Conservation (phyloP, 2,797 vertebrate species). For the Meriones psammophilus region DNA sequence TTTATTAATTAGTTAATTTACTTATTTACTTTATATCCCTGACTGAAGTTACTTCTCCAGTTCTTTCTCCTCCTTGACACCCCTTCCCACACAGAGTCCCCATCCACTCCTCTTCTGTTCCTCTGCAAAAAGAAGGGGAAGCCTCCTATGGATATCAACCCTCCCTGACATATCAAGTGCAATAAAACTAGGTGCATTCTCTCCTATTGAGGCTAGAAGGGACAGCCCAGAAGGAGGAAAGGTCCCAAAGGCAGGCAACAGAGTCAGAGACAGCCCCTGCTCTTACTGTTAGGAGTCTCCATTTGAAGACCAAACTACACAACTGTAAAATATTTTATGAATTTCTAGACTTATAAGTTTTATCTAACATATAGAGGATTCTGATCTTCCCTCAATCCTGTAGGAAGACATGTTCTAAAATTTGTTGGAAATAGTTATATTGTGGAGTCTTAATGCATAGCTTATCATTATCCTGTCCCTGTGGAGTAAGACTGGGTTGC, state of each 20-base stretch:
- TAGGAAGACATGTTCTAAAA: background rate
- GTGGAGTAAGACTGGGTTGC: background rate
- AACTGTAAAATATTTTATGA: background rate
- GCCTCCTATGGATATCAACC: background rate
- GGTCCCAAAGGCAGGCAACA: background rate
- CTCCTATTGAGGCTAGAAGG: background rate
- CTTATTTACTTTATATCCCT: background rate
- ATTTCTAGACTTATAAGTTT: background rate
- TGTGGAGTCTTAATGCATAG: background rate
- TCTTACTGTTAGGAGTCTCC: background rate
- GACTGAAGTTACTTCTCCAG: background rate
- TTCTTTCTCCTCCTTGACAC: background rate
- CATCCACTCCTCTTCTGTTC: background rate
- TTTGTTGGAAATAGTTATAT: background rate
- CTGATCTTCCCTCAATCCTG: background rate
- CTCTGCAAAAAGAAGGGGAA: background rate
- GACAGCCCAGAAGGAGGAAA: background rate
- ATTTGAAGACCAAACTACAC: background rate
- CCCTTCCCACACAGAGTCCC: background rate
- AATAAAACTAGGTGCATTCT: background rate
- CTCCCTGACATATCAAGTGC: background rate
- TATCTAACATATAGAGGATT: background rate
- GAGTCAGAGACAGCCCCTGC: background rate
- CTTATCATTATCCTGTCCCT: background rate
- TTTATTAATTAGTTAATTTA: background rate